These are phyloP conservation scores for Cosmia trapezina DNA, from an alignment of 2,888 invertebrate species.

Conservation along the genomic window DNA sequence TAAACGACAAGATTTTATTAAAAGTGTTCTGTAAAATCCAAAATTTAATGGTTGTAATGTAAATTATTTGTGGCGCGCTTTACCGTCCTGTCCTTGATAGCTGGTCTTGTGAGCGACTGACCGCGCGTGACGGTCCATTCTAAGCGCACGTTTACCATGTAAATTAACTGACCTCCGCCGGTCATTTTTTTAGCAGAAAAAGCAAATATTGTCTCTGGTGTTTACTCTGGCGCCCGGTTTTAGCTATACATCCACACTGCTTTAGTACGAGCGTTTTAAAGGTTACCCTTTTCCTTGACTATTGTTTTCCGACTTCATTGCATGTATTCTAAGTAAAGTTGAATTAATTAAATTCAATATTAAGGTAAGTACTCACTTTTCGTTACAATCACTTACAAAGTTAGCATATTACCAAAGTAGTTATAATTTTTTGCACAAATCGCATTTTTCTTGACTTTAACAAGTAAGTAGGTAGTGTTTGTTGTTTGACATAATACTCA, in stretches of 20 bases:
- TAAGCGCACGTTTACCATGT: slow-evolving; percentile 89
- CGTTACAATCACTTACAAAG: too few species aligned
- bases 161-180: slow-evolving; percentile 85
- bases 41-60: slow-evolving; percentile 59
- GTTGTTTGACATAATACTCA: not conserved
- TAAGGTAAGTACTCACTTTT: not conserved
- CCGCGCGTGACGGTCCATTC: slow-evolving; percentile 89
- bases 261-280: slow-evolving; percentile 29
- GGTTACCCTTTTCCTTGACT: slow-evolving; percentile 42
- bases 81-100: slow-evolving; percentile 64
- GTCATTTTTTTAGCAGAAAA: slow-evolving; percentile 84
- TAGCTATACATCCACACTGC: slow-evolving; percentile 62
- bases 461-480: not conserved
- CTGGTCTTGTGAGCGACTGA: slow-evolving; percentile 78
- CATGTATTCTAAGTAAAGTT: too few species aligned
- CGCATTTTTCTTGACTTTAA: not conserved
- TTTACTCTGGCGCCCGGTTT: slow-evolving; percentile 73
- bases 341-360: not conserved
- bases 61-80: slow-evolving; percentile 47
- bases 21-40: slow-evolving; percentile 40
- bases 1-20: slow-evolving; percentile 53
- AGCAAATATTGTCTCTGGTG: slow-evolving; percentile 82
- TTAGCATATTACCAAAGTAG: too few species aligned
- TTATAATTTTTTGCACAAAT: not conserved
- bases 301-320: not conserved